Evolutionary conservation across 2,797 vertebrate genomes (phyloP).

Genomic region (Eremophila alpestris): DNA sequence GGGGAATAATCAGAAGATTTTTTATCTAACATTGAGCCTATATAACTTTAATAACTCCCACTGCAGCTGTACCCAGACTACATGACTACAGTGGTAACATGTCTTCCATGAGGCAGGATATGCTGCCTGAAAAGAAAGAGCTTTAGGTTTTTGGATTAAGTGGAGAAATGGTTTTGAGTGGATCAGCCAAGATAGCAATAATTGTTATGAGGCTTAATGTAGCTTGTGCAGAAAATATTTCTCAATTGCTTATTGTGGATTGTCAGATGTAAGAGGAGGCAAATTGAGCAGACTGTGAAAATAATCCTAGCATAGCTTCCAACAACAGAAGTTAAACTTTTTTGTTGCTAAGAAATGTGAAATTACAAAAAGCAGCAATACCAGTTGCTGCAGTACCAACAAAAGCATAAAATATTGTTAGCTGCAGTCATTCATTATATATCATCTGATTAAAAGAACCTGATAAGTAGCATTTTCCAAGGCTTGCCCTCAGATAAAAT

Average conservation of each 20-base stretch:
- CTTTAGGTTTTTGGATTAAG: slow-evolving; percentile 15
- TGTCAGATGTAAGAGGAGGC: slow-evolving; percentile 53
- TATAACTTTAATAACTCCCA: not conserved
- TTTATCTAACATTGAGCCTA: not conserved
- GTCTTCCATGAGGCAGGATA: not conserved
- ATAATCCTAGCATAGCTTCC: slow-evolving; percentile 52
- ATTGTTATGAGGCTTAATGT: slow-evolving; percentile 45
- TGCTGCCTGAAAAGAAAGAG: not conserved
- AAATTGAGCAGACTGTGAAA: slow-evolving; percentile 58
- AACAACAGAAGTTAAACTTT: slow-evolving; percentile 55
- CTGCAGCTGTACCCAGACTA: not conserved
- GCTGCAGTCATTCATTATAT: not conserved
- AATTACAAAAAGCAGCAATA: not conserved
- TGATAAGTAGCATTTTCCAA: slow-evolving; percentile 6
- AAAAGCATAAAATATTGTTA: not conserved
- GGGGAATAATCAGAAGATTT: not conserved
- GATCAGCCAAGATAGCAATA: slow-evolving; percentile 45
- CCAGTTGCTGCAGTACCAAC: slow-evolving; percentile 13
- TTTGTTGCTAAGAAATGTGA: slow-evolving; percentile 53
- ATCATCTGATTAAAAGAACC: slow-evolving; percentile 23
- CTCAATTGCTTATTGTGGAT: slow-evolving; percentile 30
- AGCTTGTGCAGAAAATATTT: slow-evolving; percentile 51
- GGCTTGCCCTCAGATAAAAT: slow-evolving; percentile 1
- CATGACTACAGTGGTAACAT: not conserved
- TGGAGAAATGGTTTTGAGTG: slow-evolving; percentile 35